Percentiles rank a stretch among this genome's conserved stretches.
These are phyloP conservation scores for Aspiorhynchus laticeps DNA, from an alignment of 2,113 vertebrate species.

Conservation along the genomic window DNA sequence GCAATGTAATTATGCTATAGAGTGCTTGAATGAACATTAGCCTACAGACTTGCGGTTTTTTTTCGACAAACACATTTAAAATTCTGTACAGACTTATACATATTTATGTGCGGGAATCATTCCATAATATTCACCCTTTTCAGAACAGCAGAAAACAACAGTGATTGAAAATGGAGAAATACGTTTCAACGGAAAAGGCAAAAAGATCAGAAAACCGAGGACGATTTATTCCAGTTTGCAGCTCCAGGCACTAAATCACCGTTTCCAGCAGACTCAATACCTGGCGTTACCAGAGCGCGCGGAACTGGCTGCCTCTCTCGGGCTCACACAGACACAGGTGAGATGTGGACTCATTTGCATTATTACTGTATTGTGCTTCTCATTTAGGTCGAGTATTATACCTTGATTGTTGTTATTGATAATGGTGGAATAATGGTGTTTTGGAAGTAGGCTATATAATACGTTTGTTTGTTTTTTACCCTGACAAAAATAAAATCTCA, in stretches of 20 bases:
- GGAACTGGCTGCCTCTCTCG: constrained; percentile 95
- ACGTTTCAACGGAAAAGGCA: constrained; percentile 98
- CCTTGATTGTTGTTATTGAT: constrained; percentile 45
- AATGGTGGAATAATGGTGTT: background rate
- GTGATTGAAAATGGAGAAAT: constrained; percentile 99
- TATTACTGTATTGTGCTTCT: background rate
- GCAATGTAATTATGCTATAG: constrained; percentile 50
- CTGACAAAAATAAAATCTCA: background rate
- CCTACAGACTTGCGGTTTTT: no score
- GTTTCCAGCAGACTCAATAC: constrained; percentile 99
- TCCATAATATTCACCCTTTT: constrained; percentile 65
- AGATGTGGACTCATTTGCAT: constrained; percentile 9
- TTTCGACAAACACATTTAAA: no score
- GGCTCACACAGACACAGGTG: constrained; percentile 98
- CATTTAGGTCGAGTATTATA: background rate
- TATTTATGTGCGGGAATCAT: background rate
- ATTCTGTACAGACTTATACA: background rate
- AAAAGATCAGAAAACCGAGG: constrained; percentile 98
- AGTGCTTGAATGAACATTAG: background rate
- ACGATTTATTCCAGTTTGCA: constrained; percentile 99
- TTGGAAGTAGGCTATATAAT: no score
- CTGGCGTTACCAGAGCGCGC: constrained; percentile 97
- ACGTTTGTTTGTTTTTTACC: no score
- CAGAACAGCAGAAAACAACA: constrained; percentile 99
- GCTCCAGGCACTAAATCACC: constrained; percentile 97